Conservation (phyloP, 2,113 vertebrate genomes). For the Gambusia holbrooki region DNA sequence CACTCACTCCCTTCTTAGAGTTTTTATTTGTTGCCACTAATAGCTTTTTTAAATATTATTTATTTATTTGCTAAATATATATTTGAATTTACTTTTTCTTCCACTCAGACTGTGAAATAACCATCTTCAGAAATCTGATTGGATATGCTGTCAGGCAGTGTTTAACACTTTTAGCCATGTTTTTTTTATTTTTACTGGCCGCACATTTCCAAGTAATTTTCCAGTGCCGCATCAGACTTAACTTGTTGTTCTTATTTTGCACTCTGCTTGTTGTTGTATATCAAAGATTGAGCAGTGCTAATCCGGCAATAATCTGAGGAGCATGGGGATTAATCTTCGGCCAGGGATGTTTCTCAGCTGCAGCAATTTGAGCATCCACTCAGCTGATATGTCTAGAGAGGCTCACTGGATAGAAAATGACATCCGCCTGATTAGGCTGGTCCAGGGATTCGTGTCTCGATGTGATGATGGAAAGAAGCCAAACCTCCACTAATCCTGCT, state of each 20-base stretch:
- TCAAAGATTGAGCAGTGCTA: conserved; percentile 69
- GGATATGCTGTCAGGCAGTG: conserved; percentile 43
- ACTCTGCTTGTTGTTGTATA: conserved; percentile 61
- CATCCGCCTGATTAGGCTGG: conserved; percentile 69
- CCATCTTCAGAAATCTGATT: conserved; percentile 65
- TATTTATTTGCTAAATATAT: neutral
- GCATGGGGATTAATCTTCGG: conserved; percentile 65
- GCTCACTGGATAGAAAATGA: conserved; percentile 52
- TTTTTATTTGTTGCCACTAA: too few relatives aligned
- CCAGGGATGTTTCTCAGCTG: conserved; percentile 40
- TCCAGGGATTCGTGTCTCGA: conserved; percentile 65
- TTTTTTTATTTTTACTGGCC: conserved; percentile 36
- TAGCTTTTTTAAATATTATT: neutral
- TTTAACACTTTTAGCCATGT: conserved; percentile 45
- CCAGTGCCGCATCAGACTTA: neutral
- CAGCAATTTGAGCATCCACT: conserved; percentile 25
- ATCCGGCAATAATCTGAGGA: conserved; percentile 68
- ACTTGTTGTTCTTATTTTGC: conserved; percentile 67
- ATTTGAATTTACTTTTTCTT: neutral
- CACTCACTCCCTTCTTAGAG: too few relatives aligned
- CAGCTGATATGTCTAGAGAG: conserved; percentile 17
- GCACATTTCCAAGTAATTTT: conserved; percentile 53
- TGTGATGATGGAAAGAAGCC: conserved; percentile 51
- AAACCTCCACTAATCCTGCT: conserved; percentile 75
- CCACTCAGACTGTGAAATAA: conserved; percentile 63